A percentile compares a stretch with the other conserved stretches of the same genome.
Evolutionary conservation across 2,888 invertebrate genomes (phyloP).

Genomic region (Heliothis peltigera): DNA sequence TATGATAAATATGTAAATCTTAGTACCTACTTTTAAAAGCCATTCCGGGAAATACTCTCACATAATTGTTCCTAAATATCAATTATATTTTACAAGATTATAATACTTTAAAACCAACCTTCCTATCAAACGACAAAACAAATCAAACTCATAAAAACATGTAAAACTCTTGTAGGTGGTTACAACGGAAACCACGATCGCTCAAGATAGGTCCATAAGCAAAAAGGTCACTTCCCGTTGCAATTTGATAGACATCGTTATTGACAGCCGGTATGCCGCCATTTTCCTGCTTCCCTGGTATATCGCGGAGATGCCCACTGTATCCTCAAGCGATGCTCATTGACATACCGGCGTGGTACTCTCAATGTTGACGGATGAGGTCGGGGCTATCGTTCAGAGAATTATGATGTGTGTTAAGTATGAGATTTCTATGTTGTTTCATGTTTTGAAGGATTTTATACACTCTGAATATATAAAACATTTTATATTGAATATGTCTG

Average conservation of each 20-base stretch:
- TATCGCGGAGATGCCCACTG: conserved; percentile 57
- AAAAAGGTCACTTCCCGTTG: conserved; percentile 52
- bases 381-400: conserved; percentile 49
- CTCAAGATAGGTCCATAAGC: conserved; percentile 36
- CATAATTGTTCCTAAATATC: too few species aligned
- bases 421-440: background rate
- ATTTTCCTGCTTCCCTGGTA: conserved; percentile 64
- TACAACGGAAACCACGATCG: conserved; percentile 14
- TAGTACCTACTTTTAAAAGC: too few species aligned
- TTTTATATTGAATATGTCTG: too few species aligned
- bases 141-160: background rate
- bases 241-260: conserved; percentile 55
- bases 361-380: conserved; percentile 64
- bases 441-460: too few species aligned
- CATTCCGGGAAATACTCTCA: too few species aligned
- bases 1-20: too few species aligned
- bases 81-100: too few species aligned
- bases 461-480: too few species aligned
- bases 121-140: too few species aligned
- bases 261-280: conserved; percentile 52
- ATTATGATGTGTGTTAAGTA: conserved; percentile 39
- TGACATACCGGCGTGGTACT: conserved; percentile 65
- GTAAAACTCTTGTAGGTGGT: conserved; percentile 18
- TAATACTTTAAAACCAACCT: too few species aligned
- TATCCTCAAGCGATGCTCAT: conserved; percentile 68